phyloP scores from a whole-genome alignment of 35 echinoderm and acorn worm genomes.

The Chiridota heheva region DNA sequence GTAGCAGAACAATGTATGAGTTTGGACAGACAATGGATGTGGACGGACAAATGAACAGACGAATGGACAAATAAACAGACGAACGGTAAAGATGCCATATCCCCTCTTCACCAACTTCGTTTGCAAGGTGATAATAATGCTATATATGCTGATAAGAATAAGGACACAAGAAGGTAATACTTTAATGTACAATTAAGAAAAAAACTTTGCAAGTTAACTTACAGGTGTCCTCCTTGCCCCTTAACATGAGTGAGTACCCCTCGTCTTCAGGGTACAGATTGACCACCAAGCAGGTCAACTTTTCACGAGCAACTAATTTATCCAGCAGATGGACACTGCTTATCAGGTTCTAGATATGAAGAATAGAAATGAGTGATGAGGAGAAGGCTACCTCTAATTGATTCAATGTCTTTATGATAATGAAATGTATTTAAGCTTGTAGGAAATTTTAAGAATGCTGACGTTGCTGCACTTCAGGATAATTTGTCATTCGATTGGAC shows the following conservation, averaged over 20 bases:
- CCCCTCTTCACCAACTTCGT: too few relatives aligned
- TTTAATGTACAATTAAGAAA: not conserved
- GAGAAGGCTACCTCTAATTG: not conserved
- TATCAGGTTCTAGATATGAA: slow-evolving; percentile 68
- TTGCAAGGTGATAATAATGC: too few relatives aligned
- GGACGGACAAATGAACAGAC: too few relatives aligned
- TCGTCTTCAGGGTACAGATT: slow-evolving; percentile 87
- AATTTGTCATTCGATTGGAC: not conserved
- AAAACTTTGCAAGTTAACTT: not conserved
- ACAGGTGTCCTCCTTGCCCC: slow-evolving; percentile 73
- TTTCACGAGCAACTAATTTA: slow-evolving; percentile 77
- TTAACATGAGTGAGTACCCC: slow-evolving; percentile 84
- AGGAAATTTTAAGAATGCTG: not conserved
- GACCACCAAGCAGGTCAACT: slow-evolving; percentile 84
- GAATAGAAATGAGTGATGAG: slow-evolving; percentile 1
- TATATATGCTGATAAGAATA: not conserved
- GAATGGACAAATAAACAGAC: too few relatives aligned
- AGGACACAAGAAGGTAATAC: not conserved
- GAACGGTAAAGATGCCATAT: too few relatives aligned
- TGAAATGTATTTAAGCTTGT: not conserved
- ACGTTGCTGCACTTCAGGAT: not conserved
- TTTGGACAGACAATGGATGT: too few relatives aligned
- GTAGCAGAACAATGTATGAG: too few relatives aligned
- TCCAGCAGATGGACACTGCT: slow-evolving; percentile 84
- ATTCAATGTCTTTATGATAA: not conserved